Evolutionary conservation across 2,888 invertebrate genomes (phyloP), one percentile per base, ranked within the genome.

Genomic region (Allolobophora icterica): DNA sequence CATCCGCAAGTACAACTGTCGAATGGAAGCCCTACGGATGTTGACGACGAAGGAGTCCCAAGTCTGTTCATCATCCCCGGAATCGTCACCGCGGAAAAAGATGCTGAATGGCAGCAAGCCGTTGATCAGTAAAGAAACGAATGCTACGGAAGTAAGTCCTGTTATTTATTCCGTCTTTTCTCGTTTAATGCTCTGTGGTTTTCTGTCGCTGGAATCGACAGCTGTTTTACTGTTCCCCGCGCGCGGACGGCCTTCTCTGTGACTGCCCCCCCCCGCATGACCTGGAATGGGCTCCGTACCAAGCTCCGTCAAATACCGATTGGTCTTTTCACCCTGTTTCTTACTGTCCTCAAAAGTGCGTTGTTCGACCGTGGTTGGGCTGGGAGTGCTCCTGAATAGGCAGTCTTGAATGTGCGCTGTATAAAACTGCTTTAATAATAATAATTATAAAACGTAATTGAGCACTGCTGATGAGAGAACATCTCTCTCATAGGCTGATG

Each of bases 1-100:
- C 84, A 91, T 90, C 83, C 38, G 90, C 15, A 92, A 92, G 89
- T 92, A 92, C 91, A 92, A 92, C 90, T 92, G 92, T 52, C 90
- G 92, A 84, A 92, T 92, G 90, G 92, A 92, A 84, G 92, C 92
- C 13, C 34, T 92, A 91, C 83, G 90, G 30, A 92, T 92, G 91
- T 84, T 92, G 35, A 91, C 92, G 21, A 89, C 58, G 30, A 91
- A 91, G 33, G 91, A 91, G n/a, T 21, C 52, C 17, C 71, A 89
- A 34, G n/a, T 34, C 89, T 89, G 42, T 33, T 45, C 89, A 13
- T 87, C 87, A 24, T 87, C 87, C 11, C 87, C 87, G 38, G 87
- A 87, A 38, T 0, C 35, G 21, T 87, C 87, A 19, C 87, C 87
- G 35, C 35, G 87, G 21, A 87, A 87, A 24, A 87, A 87, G 38